phyloP scores from a whole-genome alignment of 2,113 vertebrate genomes.

The Climacteris rufus region DNA sequence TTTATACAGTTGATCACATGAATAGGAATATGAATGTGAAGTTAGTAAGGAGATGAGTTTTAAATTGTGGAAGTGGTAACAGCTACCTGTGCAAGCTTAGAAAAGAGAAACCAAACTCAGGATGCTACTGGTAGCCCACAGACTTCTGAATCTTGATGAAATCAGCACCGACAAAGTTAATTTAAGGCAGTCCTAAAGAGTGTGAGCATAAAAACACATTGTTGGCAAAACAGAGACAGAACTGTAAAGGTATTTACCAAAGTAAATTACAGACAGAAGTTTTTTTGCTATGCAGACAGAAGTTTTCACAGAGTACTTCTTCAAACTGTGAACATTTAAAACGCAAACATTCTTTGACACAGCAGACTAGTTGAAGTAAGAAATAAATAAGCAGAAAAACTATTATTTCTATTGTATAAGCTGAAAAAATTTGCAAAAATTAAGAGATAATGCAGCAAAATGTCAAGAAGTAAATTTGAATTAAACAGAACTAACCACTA shows the following conservation, averaged over 20 bases:
- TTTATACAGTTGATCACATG: background rate
- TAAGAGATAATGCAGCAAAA: background rate
- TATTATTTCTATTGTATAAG: background rate
- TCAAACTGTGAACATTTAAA: background rate
- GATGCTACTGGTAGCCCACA: background rate
- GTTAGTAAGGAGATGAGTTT: background rate
- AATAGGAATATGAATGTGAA: background rate
- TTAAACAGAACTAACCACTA: background rate
- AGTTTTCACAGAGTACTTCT: background rate
- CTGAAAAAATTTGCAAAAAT: background rate
- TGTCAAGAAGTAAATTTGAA: background rate
- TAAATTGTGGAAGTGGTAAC: background rate
- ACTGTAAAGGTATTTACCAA: background rate
- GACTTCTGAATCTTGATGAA: background rate
- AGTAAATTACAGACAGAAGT: too few species aligned
- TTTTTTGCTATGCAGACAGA: background rate
- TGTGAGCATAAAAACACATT: fast-evolving
- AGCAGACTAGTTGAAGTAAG: background rate
- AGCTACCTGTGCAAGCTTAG: background rate
- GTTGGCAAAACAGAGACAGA: background rate
- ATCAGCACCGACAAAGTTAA: background rate
- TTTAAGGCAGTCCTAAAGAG: background rate
- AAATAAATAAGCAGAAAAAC: background rate
- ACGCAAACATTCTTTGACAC: background rate
- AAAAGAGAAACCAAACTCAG: background rate